Evolutionary conservation across 2,888 invertebrate genomes (phyloP), one percentile per base, ranked within the genome.

Genomic region (Lepidocyrtoides sp.): DNA sequence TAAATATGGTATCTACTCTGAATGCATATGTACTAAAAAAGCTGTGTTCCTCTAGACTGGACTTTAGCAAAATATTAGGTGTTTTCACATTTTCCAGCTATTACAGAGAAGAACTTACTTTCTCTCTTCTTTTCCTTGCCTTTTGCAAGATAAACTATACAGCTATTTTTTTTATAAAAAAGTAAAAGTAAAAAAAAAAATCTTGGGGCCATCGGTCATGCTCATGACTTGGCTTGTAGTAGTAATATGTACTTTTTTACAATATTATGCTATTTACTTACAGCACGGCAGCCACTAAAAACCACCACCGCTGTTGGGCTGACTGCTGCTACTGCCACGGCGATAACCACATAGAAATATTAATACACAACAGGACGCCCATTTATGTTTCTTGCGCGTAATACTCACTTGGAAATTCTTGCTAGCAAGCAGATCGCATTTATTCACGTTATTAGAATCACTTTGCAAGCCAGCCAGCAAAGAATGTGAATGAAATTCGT

Each of bases 171-270:
- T 48, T n/a, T 48, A n/a, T 48, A 14, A 29, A 63, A 23, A 57
- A 63, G 63, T 29, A 60, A 12, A 60, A 23, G 69, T 1, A 36
- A 36, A 36, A 36, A 36, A 36, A 69, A 48, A 81, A 81, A 81
- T 81, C 44, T 20, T 81, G 41, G 81, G 23, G 41, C 60, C 36
- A 81, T 81, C 81, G 81, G 81, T 81, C 81, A 81, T 81, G 41
- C 81, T 81, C 60, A 17, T 81, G 41, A 81, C 77, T 77, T 77
- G 77, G n/a, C 29, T 77, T 60, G 29, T 48, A 51, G 48, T 60
- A 36, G 36, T 36, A 36, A 36, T 36, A 36, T 36, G 32, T 12
- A 66, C 69, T 0, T 23, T n/a, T 41, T 69, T 32, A 36, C 7
- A 36, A 36, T 36, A 36, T 7, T 4, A 7, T 36, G 36, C 36